phyloP scores from a whole-genome alignment of 53 echinoderm and acorn worm genomes.

The Hippasteria phrygiana region DNA sequence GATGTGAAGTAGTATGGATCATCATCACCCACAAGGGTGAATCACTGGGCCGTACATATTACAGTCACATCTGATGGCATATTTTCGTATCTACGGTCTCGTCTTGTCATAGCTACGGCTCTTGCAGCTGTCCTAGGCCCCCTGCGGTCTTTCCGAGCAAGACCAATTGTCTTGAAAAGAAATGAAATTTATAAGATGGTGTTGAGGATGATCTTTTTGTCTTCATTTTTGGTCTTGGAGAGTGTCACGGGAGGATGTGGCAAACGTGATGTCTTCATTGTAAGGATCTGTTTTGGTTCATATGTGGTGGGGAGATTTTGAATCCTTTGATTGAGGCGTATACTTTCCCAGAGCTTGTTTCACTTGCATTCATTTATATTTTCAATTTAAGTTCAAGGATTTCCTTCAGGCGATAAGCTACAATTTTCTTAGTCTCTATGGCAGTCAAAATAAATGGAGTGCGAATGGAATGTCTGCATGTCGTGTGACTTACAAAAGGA shows the following conservation, averaged over 20 bases:
- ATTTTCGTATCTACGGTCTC: background rate
- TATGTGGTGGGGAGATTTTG: background rate
- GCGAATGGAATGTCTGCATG: too few relatives aligned
- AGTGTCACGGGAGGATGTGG: background rate
- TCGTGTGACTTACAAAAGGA: too few relatives aligned
- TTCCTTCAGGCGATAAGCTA: too few relatives aligned
- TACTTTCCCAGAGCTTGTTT: too few relatives aligned
- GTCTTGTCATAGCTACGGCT: background rate
- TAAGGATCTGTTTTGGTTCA: background rate
- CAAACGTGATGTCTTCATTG: background rate
- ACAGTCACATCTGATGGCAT: background rate
- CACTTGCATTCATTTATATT: too few relatives aligned
- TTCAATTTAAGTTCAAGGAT: too few relatives aligned
- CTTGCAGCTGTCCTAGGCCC: background rate
- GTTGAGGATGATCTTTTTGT: background rate
- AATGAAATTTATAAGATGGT: background rate
- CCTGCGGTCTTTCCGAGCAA: background rate
- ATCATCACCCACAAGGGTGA: background rate
- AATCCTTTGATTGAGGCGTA: background rate
- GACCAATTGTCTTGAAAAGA: background rate
- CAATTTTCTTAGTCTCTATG: too few relatives aligned
- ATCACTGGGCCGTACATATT: background rate
- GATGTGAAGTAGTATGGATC: background rate
- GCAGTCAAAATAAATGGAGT: too few relatives aligned
- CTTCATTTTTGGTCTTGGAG: background rate